phyloP scores from a whole-genome alignment of 2,888 invertebrate genomes.

The Slavum lentiscoides region DNA sequence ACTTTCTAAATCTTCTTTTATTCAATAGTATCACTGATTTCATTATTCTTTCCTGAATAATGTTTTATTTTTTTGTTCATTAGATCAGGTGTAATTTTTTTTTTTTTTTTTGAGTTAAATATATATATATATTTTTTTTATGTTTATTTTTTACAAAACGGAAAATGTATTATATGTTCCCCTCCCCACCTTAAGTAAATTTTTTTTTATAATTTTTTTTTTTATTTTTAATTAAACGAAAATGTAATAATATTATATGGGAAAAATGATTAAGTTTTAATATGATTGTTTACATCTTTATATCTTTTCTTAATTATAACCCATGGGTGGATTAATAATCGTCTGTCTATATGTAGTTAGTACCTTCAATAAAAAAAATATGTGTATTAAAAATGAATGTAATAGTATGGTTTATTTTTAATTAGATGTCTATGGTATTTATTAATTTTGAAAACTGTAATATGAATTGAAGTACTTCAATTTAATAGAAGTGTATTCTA shows the following conservation, averaged over 20 bases:
- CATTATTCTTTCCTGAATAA: constrained; percentile 39
- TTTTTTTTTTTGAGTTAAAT: constrained; percentile 47
- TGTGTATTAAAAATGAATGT: constrained; percentile 32
- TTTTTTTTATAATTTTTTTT: constrained; percentile 47
- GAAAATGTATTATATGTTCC: constrained; percentile 52
- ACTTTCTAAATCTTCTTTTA: constrained; percentile 19
- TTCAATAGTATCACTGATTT: constrained; percentile 42
- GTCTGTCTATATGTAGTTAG: constrained; percentile 53
- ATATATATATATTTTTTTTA: constrained; percentile 33
- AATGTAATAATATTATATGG: constrained; percentile 52
- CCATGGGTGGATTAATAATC: constrained; percentile 44
- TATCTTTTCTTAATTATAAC: constrained; percentile 51
- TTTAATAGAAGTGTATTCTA: too few relatives aligned
- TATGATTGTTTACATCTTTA: constrained; percentile 47
- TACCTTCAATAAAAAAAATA: constrained; percentile 50
- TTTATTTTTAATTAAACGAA: constrained; percentile 46
- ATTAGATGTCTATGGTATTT: not conserved
- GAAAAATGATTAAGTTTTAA: constrained; percentile 52
- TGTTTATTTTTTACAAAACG: constrained; percentile 53
- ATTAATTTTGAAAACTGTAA: not conserved
- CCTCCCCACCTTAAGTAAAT: constrained; percentile 46
- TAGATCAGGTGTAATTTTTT: constrained; percentile 42
- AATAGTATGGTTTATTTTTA: not conserved
- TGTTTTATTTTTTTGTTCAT: constrained; percentile 44
- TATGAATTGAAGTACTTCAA: not conserved